Percentiles rank a stretch among this genome's conserved stretches.
Evolutionary conservation across 2,113 vertebrate genomes (phyloP).

Genomic region (Spilogale gracilis): DNA sequence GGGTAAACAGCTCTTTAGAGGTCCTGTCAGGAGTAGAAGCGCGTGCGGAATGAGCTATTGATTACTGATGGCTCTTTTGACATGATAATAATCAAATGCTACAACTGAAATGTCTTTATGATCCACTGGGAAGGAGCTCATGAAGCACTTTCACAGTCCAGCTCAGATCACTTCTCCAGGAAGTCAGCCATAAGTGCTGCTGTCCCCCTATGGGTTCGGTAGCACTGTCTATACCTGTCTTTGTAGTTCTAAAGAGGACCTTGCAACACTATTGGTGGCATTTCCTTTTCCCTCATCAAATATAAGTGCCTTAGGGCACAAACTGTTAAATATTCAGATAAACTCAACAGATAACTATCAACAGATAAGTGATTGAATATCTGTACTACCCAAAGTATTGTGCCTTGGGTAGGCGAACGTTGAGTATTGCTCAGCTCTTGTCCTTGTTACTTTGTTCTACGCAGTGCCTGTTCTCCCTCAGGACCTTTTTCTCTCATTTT

Average conservation of each 20-base stretch:
- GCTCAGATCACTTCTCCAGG: rapidly evolving
- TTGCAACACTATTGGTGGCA: not conserved
- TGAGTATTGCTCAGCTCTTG: not conserved
- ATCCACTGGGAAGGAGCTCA: rapidly evolving
- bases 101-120: not conserved
- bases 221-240: not conserved
- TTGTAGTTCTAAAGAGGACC: not conserved
- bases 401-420: not conserved
- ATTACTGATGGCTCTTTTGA: not conserved
- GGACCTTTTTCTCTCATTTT: not conserved
- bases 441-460: not conserved
- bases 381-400: no score
- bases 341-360: not conserved
- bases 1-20: not conserved
- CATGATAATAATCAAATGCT: not conserved
- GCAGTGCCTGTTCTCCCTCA: not conserved
- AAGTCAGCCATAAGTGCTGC: not conserved
- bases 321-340: not conserved
- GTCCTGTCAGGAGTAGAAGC: not conserved
- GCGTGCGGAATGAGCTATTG: not conserved
- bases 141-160: not conserved
- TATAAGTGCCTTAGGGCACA: not conserved
- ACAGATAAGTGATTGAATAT: not conserved
- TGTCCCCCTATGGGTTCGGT: not conserved
- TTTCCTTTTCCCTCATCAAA: slow-evolving; percentile 21